A percentile compares a stretch with the other conserved stretches of the same genome.
phyloP scores from a whole-genome alignment of 2,888 invertebrate species.

The Plagiodera versicolora region DNA sequence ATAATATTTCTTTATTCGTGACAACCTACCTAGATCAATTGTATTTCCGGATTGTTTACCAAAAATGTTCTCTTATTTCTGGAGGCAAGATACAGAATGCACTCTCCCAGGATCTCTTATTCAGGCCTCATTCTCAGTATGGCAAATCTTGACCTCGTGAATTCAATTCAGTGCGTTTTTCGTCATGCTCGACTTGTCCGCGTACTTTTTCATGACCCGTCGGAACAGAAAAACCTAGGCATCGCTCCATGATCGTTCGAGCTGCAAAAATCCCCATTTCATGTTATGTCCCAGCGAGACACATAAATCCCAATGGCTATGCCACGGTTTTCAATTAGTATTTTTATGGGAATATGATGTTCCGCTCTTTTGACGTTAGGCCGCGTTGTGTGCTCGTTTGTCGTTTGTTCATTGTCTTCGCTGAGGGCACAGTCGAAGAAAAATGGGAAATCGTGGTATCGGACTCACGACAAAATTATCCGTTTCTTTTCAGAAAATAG shows the following conservation, averaged over 20 bases:
- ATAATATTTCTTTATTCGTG: too few species aligned
- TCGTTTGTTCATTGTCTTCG: conserved; percentile 21
- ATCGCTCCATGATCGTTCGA: neutral
- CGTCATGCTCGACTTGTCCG: neutral
- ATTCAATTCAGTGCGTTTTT: neutral
- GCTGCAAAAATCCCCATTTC: conserved; percentile 2
- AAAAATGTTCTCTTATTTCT: too few species aligned
- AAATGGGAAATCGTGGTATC: conserved; percentile 22
- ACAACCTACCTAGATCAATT: too few species aligned
- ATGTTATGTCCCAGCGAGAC: conserved; percentile 14
- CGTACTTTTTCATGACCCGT: neutral
- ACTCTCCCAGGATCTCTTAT: neutral
- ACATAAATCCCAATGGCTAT: neutral
- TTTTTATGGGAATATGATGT: conserved; percentile 20
- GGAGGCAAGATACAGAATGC: too few species aligned
- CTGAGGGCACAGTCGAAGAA: conserved; percentile 10
- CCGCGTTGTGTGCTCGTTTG: conserved; percentile 22
- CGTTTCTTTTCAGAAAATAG: conserved; percentile 11
- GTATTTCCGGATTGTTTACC: too few species aligned
- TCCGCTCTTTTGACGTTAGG: conserved; percentile 18
- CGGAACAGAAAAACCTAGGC: neutral
- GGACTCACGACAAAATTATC: conserved; percentile 23
- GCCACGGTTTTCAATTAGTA: conserved; percentile 23
- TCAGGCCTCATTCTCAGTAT: neutral
- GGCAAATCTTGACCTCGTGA: neutral